Base-by-base conservation (phyloP, 2,888 invertebrate genomes). In the Luffia ferchaultella region DNA sequence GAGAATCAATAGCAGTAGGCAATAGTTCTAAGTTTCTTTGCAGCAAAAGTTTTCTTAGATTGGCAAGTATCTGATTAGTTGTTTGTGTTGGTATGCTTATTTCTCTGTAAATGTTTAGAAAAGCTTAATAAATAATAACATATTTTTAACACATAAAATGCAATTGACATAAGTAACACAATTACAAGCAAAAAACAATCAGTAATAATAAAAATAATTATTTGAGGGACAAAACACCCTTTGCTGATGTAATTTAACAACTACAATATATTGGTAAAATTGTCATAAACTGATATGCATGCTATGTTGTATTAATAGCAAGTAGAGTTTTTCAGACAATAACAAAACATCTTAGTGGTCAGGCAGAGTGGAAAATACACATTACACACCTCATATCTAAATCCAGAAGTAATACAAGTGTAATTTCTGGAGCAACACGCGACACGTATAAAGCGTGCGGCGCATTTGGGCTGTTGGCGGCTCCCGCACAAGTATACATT, bases 11-110 rank as follows among this genome's bases (percentile, higher is more conserved):
- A 1, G 91, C 89, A 16, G 86, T 87, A 53, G 90, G 89, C 30
- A 95, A 68, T 42, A 89, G 85, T 49, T 92, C 91, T 15, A 89
- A 75, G 60, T 93, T 93, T 49, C 90, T 86, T 73, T 93, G 93
- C 50, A 91, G 78, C 60, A 93, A 88, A 16, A 92, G 73, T 49
- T 88, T 85, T 57, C 75, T 67, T 46, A 83, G 55, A 55, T 82
- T 83, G 1, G 74, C 68, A 1, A 83, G 62, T 53, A 79, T 65
- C 60, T 79, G 79, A 58, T 65, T 73, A 1, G 83, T 72, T 62
- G 69, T 63, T 43, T 71, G 68, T 0, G 68, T 62, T 1, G 80
- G 64, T 42, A 74, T 62, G 1, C 83, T 83, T 1, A 76, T 63
- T 43, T 83, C 83, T 53, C 83, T 83, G 67, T 42, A 64, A 69